Evolutionary conservation across 2,797 vertebrate species (phyloP).

Genomic region (Melanotaenia parkinsoni): DNA sequence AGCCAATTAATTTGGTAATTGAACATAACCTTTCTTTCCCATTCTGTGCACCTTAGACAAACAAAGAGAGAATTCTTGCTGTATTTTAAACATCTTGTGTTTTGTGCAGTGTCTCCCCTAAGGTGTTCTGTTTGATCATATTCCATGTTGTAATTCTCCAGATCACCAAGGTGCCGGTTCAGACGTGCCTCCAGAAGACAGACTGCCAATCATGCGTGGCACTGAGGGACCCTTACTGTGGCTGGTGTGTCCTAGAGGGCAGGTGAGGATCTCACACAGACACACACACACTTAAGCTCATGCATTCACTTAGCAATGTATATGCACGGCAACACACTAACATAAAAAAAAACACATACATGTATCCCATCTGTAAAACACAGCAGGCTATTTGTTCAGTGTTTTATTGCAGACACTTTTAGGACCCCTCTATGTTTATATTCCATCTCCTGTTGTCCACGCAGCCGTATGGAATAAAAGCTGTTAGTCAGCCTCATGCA

Average conservation of each 20-base stretch:
- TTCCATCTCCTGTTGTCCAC: slow-evolving; percentile 66
- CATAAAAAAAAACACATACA: slow-evolving; percentile 52
- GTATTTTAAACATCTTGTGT: slow-evolving; percentile 30
- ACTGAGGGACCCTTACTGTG: slow-evolving; percentile 93
- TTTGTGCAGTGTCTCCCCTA: slow-evolving; percentile 34
- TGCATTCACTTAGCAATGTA: slow-evolving; percentile 25
- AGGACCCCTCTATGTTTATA: slow-evolving; percentile 66
- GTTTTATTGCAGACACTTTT: slow-evolving; percentile 72
- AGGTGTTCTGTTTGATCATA: slow-evolving; percentile 47
- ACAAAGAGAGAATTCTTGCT: slow-evolving; percentile 26
- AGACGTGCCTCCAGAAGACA: slow-evolving; percentile 85
- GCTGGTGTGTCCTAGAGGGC: slow-evolving; percentile 96
- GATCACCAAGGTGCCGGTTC: slow-evolving; percentile 91
- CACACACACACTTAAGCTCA: background rate
- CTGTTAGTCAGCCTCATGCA: slow-evolving; percentile 71
- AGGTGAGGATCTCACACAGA: slow-evolving; percentile 79
- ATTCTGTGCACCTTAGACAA: slow-evolving; percentile 22
- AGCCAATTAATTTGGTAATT: slow-evolving; percentile 22
- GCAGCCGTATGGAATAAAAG: slow-evolving; percentile 75
- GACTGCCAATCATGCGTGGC: slow-evolving; percentile 89
- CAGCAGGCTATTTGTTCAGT: slow-evolving; percentile 66
- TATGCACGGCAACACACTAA: slow-evolving; percentile 19
- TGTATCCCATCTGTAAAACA: slow-evolving; percentile 60
- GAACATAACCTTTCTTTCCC: slow-evolving; percentile 21
- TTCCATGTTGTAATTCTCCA: slow-evolving; percentile 66